Percentiles rank a stretch among this genome's conserved stretches.
phyloP scores from a whole-genome alignment of 1,140 invertebrate genomes.

The Spodoptera frugiperda region DNA sequence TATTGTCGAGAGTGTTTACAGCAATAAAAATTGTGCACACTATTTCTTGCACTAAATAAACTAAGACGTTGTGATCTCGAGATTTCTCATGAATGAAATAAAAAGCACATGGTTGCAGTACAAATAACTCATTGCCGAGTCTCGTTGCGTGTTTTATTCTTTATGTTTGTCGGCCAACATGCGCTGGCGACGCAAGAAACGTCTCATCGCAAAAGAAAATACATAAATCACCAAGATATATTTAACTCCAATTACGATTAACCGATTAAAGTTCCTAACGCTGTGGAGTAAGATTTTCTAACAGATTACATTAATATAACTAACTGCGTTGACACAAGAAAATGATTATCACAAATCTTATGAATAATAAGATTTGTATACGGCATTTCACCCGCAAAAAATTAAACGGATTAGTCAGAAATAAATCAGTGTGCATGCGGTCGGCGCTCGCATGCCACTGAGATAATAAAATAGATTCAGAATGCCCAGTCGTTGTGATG shows the following conservation, averaged over 20 bases:
- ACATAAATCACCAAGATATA: slow-evolving; percentile 27
- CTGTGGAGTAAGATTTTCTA: slow-evolving; percentile 5
- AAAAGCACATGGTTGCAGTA: slow-evolving; percentile 25
- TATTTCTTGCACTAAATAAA: slow-evolving; percentile 7
- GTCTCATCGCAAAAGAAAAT: neutral
- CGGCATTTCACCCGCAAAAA: slow-evolving; percentile 29
- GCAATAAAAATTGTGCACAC: slow-evolving; percentile 1
- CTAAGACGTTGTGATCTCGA: neutral
- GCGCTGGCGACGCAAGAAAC: slow-evolving; percentile 4
- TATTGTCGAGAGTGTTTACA: no score
- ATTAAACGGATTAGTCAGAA: slow-evolving; percentile 32
- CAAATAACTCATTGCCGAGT: slow-evolving; percentile 32
- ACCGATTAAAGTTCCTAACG: neutral
- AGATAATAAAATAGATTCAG: slow-evolving; percentile 7
- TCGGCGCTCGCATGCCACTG: neutral
- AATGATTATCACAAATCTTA: slow-evolving; percentile 18
- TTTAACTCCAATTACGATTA: slow-evolving; percentile 11
- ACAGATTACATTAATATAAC: neutral
- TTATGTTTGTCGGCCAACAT: slow-evolving; percentile 23
- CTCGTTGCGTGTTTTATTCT: slow-evolving; percentile 35
- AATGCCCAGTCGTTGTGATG: neutral
- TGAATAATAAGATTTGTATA: slow-evolving; percentile 7
- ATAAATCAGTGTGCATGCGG: slow-evolving; percentile 33
- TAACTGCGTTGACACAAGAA: neutral
- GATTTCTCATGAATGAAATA: slow-evolving; percentile 27